phyloP scores from a whole-genome alignment of 2,797 vertebrate species.

The Halcyon chelicuti region DNA sequence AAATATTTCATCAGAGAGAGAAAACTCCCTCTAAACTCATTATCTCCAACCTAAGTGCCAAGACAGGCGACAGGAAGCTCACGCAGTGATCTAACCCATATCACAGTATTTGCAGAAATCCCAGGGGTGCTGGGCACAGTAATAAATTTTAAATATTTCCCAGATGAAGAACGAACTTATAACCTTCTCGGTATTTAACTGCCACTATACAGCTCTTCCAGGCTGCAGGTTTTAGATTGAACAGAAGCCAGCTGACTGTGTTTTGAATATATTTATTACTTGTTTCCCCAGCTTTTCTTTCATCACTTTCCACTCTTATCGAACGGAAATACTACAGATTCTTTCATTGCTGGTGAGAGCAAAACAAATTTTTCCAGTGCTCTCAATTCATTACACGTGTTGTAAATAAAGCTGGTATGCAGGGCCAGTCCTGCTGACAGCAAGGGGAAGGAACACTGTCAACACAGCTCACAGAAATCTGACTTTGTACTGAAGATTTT shows the following conservation, averaged over 20 bases:
- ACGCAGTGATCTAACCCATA: background rate
- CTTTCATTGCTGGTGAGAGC: slow-evolving; percentile 3
- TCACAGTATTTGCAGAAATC: slow-evolving; percentile 51
- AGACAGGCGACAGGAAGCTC: slow-evolving; percentile 70
- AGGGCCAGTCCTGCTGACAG: background rate
- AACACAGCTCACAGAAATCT: background rate
- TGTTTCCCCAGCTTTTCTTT: slow-evolving; percentile 40
- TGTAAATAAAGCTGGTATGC: background rate
- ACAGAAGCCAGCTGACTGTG: background rate
- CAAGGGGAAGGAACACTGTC: background rate
- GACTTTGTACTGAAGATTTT: background rate
- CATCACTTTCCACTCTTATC: slow-evolving; percentile 5
- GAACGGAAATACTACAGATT: slow-evolving; percentile 10
- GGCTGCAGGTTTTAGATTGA: slow-evolving; percentile 11
- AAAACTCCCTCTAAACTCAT: slow-evolving; percentile 26
- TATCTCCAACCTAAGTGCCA: background rate
- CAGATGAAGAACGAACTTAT: slow-evolving; percentile 79
- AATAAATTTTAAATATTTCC: slow-evolving; percentile 69
- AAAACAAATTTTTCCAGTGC: slow-evolving; percentile 63
- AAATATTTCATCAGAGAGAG: slow-evolving; percentile 44
- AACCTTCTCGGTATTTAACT: slow-evolving; percentile 69
- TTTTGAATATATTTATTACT: background rate
- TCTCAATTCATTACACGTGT: background rate
- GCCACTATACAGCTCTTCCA: slow-evolving; percentile 59
- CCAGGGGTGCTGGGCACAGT: slow-evolving; percentile 25